Evolutionary conservation across 2,888 invertebrate species (phyloP), one percentile per base, ranked within the genome.

Genomic region (Xylophagus ater): DNA sequence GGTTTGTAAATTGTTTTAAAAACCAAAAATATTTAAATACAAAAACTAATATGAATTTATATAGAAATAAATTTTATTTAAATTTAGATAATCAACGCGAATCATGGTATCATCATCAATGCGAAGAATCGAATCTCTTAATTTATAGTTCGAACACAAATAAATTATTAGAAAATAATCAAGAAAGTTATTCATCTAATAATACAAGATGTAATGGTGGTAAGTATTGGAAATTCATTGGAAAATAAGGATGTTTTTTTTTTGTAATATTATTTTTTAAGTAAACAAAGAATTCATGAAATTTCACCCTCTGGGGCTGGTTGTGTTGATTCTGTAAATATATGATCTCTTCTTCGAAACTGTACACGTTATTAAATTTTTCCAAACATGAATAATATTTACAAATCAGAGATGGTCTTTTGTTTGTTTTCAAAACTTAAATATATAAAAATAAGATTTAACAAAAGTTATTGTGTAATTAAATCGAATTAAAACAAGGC

Each of bases 41-140:
- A 29, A 2, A 9, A 6, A 10, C 10, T 19, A 25, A 39, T 34
- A 14, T 26, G 28, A 4, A 8, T 34, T 23, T 34, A 21, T 19
- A 33, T 28, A 34, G 21, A 30, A 33, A 21, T 24, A 12, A 26
- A 36, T 23, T 33, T 26, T 35, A 20, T 9, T 25, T 32, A 31
- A 25, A 15, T 34, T 24, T 31, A 58, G 56, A 59, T 47, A 49
- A 56, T 12, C 51, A 54, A 9, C 50, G 58, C 2, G 58, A 59
- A 8, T 46, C 55, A 37, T 58, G 52, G 54, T 54, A 54, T 47
- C 46, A 51, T 44, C 51, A 40, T n/a, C n/a, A n/a, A 40, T 38
- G 61, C 45, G 52, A 62, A 31, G 62, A 64, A 40, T 24, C 38
- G 10, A 42, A 42, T 31, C 10, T 41, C 24, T 38, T 42, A 18